phyloP scores from a whole-genome alignment of 2,888 invertebrate species.

The Psococerastis gibbosa region DNA sequence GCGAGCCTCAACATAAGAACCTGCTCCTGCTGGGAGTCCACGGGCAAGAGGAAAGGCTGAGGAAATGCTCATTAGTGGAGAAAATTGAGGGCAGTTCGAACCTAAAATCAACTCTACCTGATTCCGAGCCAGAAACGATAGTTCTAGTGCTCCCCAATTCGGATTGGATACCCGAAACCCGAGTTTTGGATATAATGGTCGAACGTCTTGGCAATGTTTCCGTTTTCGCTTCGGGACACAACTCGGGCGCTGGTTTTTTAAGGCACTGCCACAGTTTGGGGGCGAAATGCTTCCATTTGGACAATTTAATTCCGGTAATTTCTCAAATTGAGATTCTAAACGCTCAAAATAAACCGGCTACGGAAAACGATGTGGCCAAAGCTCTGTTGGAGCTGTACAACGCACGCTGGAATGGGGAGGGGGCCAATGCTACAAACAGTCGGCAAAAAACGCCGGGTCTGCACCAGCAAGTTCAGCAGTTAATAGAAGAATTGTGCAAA shows the following conservation, averaged over 20 bases:
- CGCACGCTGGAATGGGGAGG: constrained; percentile 16
- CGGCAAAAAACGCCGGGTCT: constrained; percentile 7
- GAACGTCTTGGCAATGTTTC: constrained; percentile 18
- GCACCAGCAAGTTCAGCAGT: neutral
- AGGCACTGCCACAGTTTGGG: constrained; percentile 16
- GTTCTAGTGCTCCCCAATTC: neutral
- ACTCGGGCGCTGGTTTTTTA: constrained; percentile 9
- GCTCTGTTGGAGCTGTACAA: constrained; percentile 18
- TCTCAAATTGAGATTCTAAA: constrained; percentile 15
- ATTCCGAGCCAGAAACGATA: neutral
- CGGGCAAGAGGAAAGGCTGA: constrained; percentile 2
- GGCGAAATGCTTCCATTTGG: constrained; percentile 16
- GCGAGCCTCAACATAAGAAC: constrained; percentile 11
- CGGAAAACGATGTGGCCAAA: constrained; percentile 14
- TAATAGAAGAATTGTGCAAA: constrained; percentile 5
- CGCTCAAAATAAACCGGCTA: constrained; percentile 11
- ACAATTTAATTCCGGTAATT: constrained; percentile 17
- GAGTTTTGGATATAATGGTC: constrained; percentile 17
- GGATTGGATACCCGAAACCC: constrained; percentile 15
- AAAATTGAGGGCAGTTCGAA: neutral
- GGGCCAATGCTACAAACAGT: constrained; percentile 2
- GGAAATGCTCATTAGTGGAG: neutral
- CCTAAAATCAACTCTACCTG: neutral
- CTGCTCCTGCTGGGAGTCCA: constrained; percentile 12
- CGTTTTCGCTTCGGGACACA: constrained; percentile 16